A percentile compares a stretch with the other conserved stretches of the same genome.
phyloP scores from a whole-genome alignment of 1,140 invertebrate genomes.

The Tetragnatha versicolor region DNA sequence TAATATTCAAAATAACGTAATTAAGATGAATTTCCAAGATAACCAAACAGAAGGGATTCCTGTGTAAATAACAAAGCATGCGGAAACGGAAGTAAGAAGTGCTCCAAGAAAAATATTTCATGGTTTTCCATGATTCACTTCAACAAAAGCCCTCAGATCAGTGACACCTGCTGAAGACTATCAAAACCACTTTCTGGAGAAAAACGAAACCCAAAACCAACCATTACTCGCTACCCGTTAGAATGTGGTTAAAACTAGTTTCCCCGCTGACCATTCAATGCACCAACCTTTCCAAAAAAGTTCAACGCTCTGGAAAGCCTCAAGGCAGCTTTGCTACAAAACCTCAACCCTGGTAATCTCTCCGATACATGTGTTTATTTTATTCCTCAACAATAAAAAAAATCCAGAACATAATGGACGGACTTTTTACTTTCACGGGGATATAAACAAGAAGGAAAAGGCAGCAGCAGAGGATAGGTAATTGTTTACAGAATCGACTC shows the following conservation, averaged over 20 bases:
- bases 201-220: slow-evolving; percentile 9
- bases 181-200: neutral
- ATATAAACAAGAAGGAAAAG: slow-evolving; percentile 31
- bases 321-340: neutral
- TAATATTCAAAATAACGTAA: too few species aligned
- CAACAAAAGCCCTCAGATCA: neutral
- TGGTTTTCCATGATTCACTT: too few species aligned
- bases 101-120: neutral
- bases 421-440: slow-evolving; percentile 21
- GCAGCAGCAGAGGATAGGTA: too few species aligned
- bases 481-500: slow-evolving; percentile 41
- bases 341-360: slow-evolving; percentile 9
- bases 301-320: slow-evolving; percentile 18
- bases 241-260: slow-evolving; percentile 44
- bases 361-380: too few species aligned
- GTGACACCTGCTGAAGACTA: neutral
- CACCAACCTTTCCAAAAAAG: too few species aligned
- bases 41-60: neutral
- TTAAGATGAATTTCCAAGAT: too few species aligned
- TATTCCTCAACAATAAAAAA: slow-evolving; percentile 16
- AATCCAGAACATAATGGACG: slow-evolving; percentile 33
- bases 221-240: slow-evolving; percentile 41
- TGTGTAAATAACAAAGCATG: slow-evolving; percentile 38
- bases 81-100: slow-evolving; percentile 19
- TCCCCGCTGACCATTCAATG: slow-evolving; percentile 10